These are phyloP conservation scores for Opisthocomus hoazin DNA, from an alignment of 2,113 vertebrate genomes.

Conservation along the genomic window DNA sequence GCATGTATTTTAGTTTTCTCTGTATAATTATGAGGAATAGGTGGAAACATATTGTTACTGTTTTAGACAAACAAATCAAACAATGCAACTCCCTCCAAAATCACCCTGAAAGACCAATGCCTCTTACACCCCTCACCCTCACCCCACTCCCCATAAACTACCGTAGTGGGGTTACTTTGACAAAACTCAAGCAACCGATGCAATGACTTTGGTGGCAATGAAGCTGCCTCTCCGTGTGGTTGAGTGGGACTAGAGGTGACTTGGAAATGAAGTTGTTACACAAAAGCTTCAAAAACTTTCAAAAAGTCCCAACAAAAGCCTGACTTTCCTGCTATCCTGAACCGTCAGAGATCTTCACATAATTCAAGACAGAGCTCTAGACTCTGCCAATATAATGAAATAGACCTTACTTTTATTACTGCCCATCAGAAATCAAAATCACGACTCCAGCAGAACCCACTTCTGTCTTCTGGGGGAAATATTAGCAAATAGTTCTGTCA, in stretches of 20 bases:
- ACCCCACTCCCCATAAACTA: background rate
- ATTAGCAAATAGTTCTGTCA: conserved; percentile 42
- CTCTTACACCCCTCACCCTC: background rate
- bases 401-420: conserved; percentile 37
- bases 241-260: background rate
- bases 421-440: conserved; percentile 51
- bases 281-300: background rate
- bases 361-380: background rate
- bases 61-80: conserved; percentile 31
- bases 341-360: background rate
- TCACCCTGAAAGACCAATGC: conserved; percentile 13
- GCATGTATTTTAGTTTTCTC: conserved; percentile 22
- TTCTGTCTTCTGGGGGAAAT: conserved; percentile 20
- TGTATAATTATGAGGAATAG: conserved; percentile 30
- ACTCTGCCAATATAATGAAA: background rate
- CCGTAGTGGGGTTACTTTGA: background rate
- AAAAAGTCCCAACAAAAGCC: background rate
- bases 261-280: conserved; percentile 8
- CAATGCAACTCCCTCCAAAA: background rate
- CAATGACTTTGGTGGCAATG: background rate
- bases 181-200: background rate
- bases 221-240: background rate
- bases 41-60: conserved; percentile 12
- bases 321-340: background rate
- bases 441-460: background rate